Conservation (phyloP, 2,888 invertebrate genomes). For the Prenolepis imparis region DNA sequence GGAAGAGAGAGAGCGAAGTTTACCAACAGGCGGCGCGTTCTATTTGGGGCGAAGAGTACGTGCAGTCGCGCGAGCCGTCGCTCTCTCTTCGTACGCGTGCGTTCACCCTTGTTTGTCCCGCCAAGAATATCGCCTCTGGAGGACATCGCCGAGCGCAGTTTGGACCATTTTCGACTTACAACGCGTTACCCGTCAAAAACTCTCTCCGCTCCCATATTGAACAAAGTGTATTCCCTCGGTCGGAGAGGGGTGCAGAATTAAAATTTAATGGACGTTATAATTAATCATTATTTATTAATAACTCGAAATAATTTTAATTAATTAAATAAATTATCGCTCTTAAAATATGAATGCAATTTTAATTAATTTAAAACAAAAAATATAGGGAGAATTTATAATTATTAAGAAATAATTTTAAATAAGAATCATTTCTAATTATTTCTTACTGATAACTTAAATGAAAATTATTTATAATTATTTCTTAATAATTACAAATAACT, state of each 20-base stretch:
- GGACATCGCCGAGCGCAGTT: constrained; percentile 66
- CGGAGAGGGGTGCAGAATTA: neutral
- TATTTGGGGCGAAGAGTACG: constrained; percentile 75
- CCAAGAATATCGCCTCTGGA: constrained; percentile 81
- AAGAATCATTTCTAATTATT: too few species aligned
- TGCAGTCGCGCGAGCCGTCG: constrained; percentile 61
- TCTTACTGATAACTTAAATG: too few species aligned
- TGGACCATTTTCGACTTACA: constrained; percentile 55
- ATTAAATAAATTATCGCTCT: too few species aligned
- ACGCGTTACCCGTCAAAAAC: constrained; percentile 24
- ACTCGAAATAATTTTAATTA: too few species aligned
- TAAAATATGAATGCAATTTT: too few species aligned
- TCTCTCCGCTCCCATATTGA: neutral
- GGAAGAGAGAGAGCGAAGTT: constrained; percentile 64
- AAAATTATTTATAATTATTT: too few species aligned
- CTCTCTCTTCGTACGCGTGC: constrained; percentile 78
- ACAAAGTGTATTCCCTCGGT: neutral
- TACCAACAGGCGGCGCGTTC: constrained; percentile 74
- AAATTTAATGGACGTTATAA: too few species aligned
- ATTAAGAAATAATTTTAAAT: too few species aligned
- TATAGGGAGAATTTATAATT: too few species aligned
- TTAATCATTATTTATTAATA: too few species aligned
- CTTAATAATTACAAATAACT: too few species aligned
- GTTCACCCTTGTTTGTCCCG: constrained; percentile 82
- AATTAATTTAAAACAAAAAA: too few species aligned